Evolutionary conservation across 1,140 invertebrate species (phyloP).

Genomic region (Oedothorax gibbosus): DNA sequence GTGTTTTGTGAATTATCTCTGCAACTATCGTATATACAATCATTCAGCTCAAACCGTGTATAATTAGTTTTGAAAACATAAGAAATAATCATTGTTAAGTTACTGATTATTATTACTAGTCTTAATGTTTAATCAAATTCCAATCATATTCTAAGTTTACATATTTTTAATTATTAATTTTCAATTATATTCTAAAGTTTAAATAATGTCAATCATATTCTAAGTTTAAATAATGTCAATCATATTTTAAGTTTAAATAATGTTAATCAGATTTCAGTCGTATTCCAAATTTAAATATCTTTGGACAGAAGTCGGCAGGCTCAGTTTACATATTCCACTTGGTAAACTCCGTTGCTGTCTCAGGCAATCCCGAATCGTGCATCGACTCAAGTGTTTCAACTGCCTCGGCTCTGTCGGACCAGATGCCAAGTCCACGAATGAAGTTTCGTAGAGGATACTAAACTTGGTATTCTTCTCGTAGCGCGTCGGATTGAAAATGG

Average conservation of each 20-base stretch:
- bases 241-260: background rate
- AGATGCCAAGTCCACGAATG: constrained; percentile 19
- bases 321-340: constrained; percentile 11
- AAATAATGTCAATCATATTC: background rate
- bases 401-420: constrained; percentile 19
- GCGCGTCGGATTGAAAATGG: constrained; percentile 13
- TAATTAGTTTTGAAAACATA: too few relatives aligned
- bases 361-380: constrained; percentile 1
- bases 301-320: constrained; percentile 17
- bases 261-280: background rate
- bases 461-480: constrained; percentile 29
- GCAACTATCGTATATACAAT: too few relatives aligned
- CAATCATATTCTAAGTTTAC: too few relatives aligned
- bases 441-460: constrained; percentile 14
- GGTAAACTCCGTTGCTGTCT: constrained; percentile 16
- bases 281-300: constrained; percentile 28
- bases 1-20: too few relatives aligned
- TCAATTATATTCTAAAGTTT: background rate
- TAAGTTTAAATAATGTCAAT: background rate
- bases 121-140: too few relatives aligned
- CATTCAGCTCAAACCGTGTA: too few relatives aligned
- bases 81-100: too few relatives aligned
- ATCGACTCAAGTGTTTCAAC: constrained; percentile 15
- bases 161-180: too few relatives aligned
- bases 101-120: too few relatives aligned